phyloP scores from a whole-genome alignment of 2,797 vertebrate genomes.

The Pelobates cultripes region DNA sequence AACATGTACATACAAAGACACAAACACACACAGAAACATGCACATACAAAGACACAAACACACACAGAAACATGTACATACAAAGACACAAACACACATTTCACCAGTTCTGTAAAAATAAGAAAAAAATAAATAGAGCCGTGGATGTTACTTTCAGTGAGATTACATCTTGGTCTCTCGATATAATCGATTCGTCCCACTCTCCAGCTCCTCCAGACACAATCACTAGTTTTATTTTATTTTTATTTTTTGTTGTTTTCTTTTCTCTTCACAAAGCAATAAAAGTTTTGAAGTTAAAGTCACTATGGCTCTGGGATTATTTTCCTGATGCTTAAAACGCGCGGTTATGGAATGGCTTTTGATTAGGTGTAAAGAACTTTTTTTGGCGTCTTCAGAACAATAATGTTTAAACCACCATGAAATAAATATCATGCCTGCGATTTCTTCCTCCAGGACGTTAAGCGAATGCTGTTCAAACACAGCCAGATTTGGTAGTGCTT shows the following conservation, averaged over 20 bases:
- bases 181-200: not conserved
- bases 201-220: not conserved
- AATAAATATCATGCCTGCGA: slow-evolving; percentile 48
- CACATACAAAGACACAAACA: too few relatives aligned
- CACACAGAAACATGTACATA: too few relatives aligned
- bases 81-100: too few relatives aligned
- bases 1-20: too few relatives aligned
- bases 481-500: slow-evolving; percentile 37
- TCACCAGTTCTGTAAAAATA: too few relatives aligned
- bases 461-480: slow-evolving; percentile 45
- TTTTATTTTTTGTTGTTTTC: not conserved
- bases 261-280: slow-evolving; percentile 13
- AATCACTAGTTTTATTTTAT: slow-evolving; percentile 2
- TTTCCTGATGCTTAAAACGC: not conserved
- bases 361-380: slow-evolving; percentile 47
- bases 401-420: slow-evolving; percentile 55
- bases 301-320: not conserved
- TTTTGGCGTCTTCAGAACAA: slow-evolving; percentile 52
- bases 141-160: too few relatives aligned
- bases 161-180: too few relatives aligned
- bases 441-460: slow-evolving; percentile 50
- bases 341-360: slow-evolving; percentile 36
- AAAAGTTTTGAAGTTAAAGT: slow-evolving; percentile 37
- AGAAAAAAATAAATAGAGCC: too few relatives aligned
- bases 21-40: too few relatives aligned